phyloP scores from a whole-genome alignment of 2,113 vertebrate genomes.

The Okapia johnstoni region DNA sequence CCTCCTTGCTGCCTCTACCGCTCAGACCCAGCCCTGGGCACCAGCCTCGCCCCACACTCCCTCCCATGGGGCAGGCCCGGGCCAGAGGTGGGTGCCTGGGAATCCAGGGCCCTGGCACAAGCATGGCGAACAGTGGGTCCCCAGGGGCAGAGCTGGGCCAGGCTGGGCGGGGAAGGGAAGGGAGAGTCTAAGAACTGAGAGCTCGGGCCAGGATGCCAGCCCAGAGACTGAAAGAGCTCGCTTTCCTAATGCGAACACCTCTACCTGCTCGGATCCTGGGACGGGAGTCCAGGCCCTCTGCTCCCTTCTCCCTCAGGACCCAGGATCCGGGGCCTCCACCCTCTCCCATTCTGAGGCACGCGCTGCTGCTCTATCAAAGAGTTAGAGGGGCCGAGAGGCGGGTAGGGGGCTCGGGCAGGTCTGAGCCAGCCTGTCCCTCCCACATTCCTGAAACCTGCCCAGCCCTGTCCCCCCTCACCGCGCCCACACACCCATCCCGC shows the following conservation, averaged over 20 bases:
- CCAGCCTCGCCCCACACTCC: not conserved
- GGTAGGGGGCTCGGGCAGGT: constrained; percentile 66
- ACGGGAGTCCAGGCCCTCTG: rapidly evolving
- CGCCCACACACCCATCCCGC: constrained; percentile 55
- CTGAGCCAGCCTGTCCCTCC: constrained; percentile 69
- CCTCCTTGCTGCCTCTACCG: not conserved
- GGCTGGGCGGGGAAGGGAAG: not conserved
- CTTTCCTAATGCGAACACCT: not conserved
- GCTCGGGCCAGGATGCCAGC: constrained; percentile 25
- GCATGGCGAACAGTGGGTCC: constrained; percentile 24
- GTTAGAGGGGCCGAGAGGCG: not conserved
- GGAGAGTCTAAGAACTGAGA: constrained; percentile 19
- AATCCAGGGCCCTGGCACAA: constrained; percentile 14
- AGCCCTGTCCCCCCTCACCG: constrained; percentile 69
- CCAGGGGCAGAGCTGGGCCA: constrained; percentile 34
- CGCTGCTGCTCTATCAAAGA: not conserved
- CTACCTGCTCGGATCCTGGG: not conserved
- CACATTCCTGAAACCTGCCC: constrained; percentile 74
- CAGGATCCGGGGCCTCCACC: not conserved
- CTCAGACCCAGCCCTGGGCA: not conserved
- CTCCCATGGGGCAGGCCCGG: not conserved
- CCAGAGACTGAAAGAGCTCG: constrained; percentile 1
- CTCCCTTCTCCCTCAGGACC: not conserved
- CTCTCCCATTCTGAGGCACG: not conserved
- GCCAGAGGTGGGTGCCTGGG: constrained; percentile 21